A percentile compares a stretch with the other conserved stretches of the same genome.
Conservation (phyloP, 1,140 invertebrate species). For the Papilio polyxenes region DNA sequence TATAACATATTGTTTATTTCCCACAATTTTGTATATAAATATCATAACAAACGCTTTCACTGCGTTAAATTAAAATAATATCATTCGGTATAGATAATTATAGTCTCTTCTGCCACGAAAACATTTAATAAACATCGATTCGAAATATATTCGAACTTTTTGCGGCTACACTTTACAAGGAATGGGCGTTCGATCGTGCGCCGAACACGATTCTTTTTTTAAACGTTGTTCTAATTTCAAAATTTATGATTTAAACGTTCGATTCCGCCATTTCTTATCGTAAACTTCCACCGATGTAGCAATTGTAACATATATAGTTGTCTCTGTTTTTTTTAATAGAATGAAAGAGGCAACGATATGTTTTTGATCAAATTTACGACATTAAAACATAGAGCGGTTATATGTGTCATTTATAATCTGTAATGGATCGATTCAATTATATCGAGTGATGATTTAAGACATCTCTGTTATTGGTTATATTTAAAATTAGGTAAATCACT, state of each 20-base stretch:
- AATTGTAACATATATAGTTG: not conserved
- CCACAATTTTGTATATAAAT: not conserved
- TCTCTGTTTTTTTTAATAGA: not conserved
- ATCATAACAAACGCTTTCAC: slow-evolving; percentile 17
- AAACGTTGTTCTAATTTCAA: slow-evolving; percentile 34
- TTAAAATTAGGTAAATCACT: slow-evolving; percentile 3
- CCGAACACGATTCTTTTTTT: slow-evolving; percentile 3
- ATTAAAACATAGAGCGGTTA: not conserved
- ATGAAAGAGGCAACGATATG: not conserved
- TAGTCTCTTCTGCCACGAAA: slow-evolving; percentile 14
- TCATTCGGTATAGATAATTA: slow-evolving; percentile 31
- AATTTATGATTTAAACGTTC: slow-evolving; percentile 32
- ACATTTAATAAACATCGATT: slow-evolving; percentile 24
- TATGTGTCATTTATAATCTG: slow-evolving; percentile 21
- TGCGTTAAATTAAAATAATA: slow-evolving; percentile 24
- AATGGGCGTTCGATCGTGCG: slow-evolving; percentile 32
- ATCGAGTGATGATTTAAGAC: slow-evolving; percentile 1
- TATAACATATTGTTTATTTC: not conserved
- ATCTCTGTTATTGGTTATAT: slow-evolving; percentile 6
- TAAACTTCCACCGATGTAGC: not conserved
- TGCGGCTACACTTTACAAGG: slow-evolving; percentile 19
- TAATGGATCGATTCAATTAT: slow-evolving; percentile 25
- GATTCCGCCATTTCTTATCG: slow-evolving; percentile 19
- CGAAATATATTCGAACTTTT: slow-evolving; percentile 28
- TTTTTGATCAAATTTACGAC: not conserved